Base-by-base conservation (phyloP, 2,888 invertebrate species). In the Andrena haemorrhoa region DNA sequence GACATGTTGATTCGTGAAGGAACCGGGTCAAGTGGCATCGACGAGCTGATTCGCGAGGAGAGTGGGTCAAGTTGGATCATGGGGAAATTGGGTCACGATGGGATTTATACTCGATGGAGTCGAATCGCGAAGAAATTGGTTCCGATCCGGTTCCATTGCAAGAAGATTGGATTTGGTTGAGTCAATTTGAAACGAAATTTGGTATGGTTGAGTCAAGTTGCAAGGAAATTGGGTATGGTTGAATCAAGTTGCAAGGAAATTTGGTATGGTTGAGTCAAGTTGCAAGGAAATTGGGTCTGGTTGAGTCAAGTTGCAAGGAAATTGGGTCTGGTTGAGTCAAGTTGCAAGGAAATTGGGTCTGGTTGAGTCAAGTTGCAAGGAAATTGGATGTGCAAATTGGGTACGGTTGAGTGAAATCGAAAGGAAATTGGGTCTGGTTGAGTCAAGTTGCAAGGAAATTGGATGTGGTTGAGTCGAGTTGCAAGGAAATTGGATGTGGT, bases 1-100 rank as follows among this genome's bases (percentile, higher is more conserved):
- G 10, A 26, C 41, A 16, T 16, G 41, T 56, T 23, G 26, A 53
- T 33, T 33, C 20, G 16, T 16, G 35, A 41, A 53, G n/a, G 26
- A 64, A 64, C 12, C n/a, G 33, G 64, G 53, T 41, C 53, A 35
- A 64, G 33, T 35, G 26, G 26, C 6, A 63, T n/a, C n/a, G 26
- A 10, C n/a, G 26, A 10, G 23, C 41, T 63, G 49, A 7, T 20
- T 7, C 1, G 41, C 2, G 29, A 58, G 41, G n/a, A 56, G 26
- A 56, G 20, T 56, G 56, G 23, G 56, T 26, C 56, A 56, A 26
- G 20, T 41, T 60, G 31, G 12, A 8, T 49, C 70, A 61, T 29
- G 41, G 16, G 29, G 31, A 47, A 26, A 41, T 60, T 56, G 20
- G 20, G 29, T 29, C 35, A 23, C 2, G 31, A 35, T n/a, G 41